Base-by-base conservation (phyloP, 2,113 vertebrate species). In the Oenanthe melanoleuca region DNA sequence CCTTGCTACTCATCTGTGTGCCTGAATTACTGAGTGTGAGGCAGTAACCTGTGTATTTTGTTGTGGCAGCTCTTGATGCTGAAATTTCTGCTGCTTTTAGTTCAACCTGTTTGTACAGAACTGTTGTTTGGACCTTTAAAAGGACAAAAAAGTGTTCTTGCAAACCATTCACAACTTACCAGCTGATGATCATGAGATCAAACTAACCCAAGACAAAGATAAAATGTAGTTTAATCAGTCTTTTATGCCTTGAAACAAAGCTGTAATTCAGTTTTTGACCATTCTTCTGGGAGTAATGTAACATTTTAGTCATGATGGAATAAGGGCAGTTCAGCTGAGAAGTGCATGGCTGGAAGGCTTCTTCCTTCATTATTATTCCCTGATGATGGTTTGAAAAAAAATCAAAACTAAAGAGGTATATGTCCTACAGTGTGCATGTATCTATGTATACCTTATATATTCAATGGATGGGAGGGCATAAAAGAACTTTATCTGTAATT, bases 221-320 rank as follows among this genome's bases (percentile, higher is more conserved):
- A 65, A 82, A 73, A 66, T 66, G 19, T 31, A 49, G 40, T 87
- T 75, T 71, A 77, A 70, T 73, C 37, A 57, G 60, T 69, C 60
- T 52, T 88, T 95, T 63, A n/a, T 83, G 29, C 72, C 73, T 63
- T 78, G 57, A 72, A 94, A 89, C 34, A 78, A 96, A 93, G 28
- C 49, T 83, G 49, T 52, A 71, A 60, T 87, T 92, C 42, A 82
- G 55, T 70, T 90, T 80, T 91, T 92, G 31, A 56, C 77, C 21
- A 29, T 92, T 94, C 84, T 95, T 92, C 80, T 92, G 70, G 80
- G 80, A 95, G 63, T 88, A 89, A 88, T 59, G 47, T 45, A 74
- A 80, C 20, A 28, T 55, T 91, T 69, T 67, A 73, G 50, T 73
- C 26, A 38, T 50, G 61, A 84, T 11, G 12, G 70, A 91, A 42